These are phyloP conservation scores for Trissolcus japonicus DNA, from an alignment of 2,888 invertebrate species.

Conservation along the genomic window DNA sequence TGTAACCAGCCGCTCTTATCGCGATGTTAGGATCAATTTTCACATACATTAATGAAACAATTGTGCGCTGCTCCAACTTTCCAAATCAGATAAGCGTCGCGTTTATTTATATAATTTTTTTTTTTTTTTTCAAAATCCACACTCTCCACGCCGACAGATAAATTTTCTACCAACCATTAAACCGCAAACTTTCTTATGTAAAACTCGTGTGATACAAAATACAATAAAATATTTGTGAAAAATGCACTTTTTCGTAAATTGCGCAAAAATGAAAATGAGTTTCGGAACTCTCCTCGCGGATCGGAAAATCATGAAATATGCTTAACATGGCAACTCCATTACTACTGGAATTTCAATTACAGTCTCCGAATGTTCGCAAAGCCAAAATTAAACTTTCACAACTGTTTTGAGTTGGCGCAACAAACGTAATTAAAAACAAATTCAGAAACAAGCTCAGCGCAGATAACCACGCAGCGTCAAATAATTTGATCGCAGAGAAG, in stretches of 20 bases:
- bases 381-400: conserved; percentile 15
- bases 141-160: too few relatives aligned
- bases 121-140: too few relatives aligned
- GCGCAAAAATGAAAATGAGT: too few relatives aligned
- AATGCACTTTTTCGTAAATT: not conserved
- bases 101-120: conserved; percentile 11
- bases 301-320: conserved; percentile 1
- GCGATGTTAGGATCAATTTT: conserved; percentile 5
- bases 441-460: conserved; percentile 7
- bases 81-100: conserved; percentile 17
- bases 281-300: not conserved
- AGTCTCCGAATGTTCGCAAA: not conserved
- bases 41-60: conserved; percentile 4
- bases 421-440: conserved; percentile 19
- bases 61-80: conserved; percentile 13
- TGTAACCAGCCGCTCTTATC: too few relatives aligned
- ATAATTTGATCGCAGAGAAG: conserved; percentile 10
- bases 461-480: conserved; percentile 2
- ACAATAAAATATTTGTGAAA: not conserved
- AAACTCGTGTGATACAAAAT: too few relatives aligned
- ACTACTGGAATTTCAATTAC: conserved; percentile 10
- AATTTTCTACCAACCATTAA: too few relatives aligned
- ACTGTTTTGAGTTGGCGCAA: conserved; percentile 5
- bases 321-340: not conserved
- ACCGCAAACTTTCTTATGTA: too few relatives aligned